These are phyloP conservation scores for Melitaea athalia DNA, from an alignment of 2,888 invertebrate species.

Conservation along the genomic window DNA sequence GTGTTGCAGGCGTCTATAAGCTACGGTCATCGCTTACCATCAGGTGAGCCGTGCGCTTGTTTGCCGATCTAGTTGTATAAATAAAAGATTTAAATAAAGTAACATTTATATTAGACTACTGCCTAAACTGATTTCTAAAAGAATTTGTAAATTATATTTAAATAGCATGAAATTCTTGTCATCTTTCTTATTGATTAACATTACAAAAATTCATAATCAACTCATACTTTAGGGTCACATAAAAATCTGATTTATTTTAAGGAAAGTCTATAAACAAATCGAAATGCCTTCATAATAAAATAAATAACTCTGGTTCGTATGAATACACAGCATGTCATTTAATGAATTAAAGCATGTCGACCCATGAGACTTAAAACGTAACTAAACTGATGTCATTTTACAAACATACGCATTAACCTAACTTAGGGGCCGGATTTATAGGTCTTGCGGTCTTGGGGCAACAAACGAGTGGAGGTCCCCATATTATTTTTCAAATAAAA, in stretches of 20 bases:
- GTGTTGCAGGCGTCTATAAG: too few relatives aligned
- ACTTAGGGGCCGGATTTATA: slow-evolving; percentile 4
- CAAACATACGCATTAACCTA: slow-evolving; percentile 15
- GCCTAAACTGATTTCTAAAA: too few relatives aligned
- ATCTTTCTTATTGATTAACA: not conserved
- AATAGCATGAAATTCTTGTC: not conserved
- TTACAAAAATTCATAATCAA: not conserved
- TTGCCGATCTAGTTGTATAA: too few relatives aligned
- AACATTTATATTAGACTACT: too few relatives aligned
- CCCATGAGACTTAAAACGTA: slow-evolving; percentile 6
- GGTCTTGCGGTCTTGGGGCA: too few relatives aligned
- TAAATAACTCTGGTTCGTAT: not conserved
- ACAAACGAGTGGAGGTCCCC: too few relatives aligned
- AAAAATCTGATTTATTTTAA: not conserved
- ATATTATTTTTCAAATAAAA: too few relatives aligned
- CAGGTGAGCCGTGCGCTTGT: too few relatives aligned
- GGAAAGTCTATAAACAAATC: not conserved
- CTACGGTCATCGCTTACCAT: too few relatives aligned
- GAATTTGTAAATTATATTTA: not conserved
- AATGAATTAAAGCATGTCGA: slow-evolving; percentile 19
- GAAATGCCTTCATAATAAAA: not conserved
- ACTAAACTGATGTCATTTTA: slow-evolving; percentile 10
- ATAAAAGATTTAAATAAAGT: too few relatives aligned
- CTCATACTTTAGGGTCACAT: not conserved
- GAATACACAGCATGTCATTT: slow-evolving; percentile 12